A percentile compares a stretch with the other conserved stretches of the same genome.
Evolutionary conservation across 1,140 invertebrate species (phyloP).

Genomic region (Drosophila grimshawi): DNA sequence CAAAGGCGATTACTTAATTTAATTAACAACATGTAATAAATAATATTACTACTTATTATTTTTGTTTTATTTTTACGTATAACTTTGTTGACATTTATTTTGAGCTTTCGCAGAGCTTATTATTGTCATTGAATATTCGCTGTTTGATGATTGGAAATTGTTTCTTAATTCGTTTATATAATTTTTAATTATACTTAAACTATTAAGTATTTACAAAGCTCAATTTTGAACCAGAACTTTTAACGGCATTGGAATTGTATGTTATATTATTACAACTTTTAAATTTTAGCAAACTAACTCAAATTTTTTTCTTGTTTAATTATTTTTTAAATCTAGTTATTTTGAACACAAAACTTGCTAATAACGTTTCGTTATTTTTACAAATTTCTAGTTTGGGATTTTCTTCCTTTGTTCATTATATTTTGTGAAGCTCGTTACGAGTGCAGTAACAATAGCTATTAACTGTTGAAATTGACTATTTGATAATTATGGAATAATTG

Average conservation of each 20-base stretch:
- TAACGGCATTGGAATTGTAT: conserved; percentile 59
- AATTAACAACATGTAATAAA: conserved; percentile 24
- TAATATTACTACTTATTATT: conserved; percentile 37
- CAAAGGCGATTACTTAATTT: conserved; percentile 9
- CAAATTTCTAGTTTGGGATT: neutral
- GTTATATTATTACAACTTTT: conserved; percentile 27
- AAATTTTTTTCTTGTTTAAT: conserved; percentile 11
- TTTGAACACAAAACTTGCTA: conserved; percentile 8
- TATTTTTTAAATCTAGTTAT: conserved; percentile 22
- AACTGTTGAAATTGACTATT: neutral
- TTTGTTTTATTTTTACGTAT: conserved; percentile 31
- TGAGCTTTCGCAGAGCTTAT: conserved; percentile 30
- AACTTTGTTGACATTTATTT: conserved; percentile 17
- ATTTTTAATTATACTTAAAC: conserved; percentile 73
- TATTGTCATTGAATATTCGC: conserved; percentile 59
- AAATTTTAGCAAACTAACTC: conserved; percentile 24
- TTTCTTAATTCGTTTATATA: conserved; percentile 23
- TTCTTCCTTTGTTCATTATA: conserved; percentile 7
- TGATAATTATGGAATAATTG: conserved; percentile 31
- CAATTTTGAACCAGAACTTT: conserved; percentile 76
- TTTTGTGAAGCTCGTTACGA: conserved; percentile 28
- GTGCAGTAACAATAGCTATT: conserved; percentile 11
- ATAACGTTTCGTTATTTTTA: neutral
- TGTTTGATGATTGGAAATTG: conserved; percentile 35
- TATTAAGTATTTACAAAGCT: conserved; percentile 83